phyloP scores from a whole-genome alignment of 2,888 invertebrate species.

The Drymonia ruficornis region DNA sequence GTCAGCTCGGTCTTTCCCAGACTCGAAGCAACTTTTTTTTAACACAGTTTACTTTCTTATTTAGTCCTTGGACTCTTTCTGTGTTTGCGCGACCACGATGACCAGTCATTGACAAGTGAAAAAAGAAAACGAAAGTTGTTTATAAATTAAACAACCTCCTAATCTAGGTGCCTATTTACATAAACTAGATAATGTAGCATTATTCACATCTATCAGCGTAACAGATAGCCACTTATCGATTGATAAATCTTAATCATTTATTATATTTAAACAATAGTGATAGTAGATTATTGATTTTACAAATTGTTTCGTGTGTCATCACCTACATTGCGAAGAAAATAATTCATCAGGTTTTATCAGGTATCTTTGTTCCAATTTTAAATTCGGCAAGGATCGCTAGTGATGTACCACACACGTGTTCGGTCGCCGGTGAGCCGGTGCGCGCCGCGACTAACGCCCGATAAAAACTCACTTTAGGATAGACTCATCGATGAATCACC shows the following conservation, averaged over 20 bases:
- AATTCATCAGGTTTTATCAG: not conserved
- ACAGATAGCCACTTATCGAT: conserved; percentile 14
- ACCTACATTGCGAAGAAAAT: conserved; percentile 15
- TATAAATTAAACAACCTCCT: conserved; percentile 51
- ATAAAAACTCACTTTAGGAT: conserved; percentile 78
- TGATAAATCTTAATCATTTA: conserved; percentile 2
- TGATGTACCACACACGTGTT: conserved; percentile 20
- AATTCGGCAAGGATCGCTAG: conserved; percentile 17
- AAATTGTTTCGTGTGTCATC: conserved; percentile 16
- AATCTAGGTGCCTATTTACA: conserved; percentile 52
- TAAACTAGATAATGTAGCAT: conserved; percentile 35
- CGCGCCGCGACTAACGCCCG: conserved; percentile 60
- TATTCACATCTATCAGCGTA: conserved; percentile 18
- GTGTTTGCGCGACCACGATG: conserved; percentile 46
- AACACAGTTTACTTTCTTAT: conserved; percentile 60
- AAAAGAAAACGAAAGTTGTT: conserved; percentile 72
- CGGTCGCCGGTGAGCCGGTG: conserved; percentile 42
- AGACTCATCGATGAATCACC: conserved; percentile 84
- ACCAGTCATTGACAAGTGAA: conserved; percentile 38
- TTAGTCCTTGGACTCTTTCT: conserved; percentile 64
- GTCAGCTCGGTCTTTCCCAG: conserved; percentile 60
- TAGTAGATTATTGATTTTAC: conserved; percentile 19
- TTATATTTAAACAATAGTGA: conserved; percentile 4
- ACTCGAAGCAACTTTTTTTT: conserved; percentile 51
- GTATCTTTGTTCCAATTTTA: conserved; percentile 16